These are phyloP conservation scores for Aphidoletes aphidimyza DNA, from an alignment of 2,888 invertebrate genomes.

Conservation along the genomic window DNA sequence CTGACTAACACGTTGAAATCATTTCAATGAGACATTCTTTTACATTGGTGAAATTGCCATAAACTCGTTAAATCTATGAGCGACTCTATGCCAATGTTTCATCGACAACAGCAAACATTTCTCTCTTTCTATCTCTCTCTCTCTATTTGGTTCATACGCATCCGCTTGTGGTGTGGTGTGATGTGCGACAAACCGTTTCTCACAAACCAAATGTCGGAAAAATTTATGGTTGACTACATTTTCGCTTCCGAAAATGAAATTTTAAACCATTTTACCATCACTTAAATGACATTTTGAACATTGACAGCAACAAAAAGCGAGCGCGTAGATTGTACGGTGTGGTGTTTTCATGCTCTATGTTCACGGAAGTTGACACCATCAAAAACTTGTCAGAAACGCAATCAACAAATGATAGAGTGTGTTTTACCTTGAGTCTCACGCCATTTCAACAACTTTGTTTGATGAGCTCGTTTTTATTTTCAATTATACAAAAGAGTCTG, in stretches of 20 bases:
- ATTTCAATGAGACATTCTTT: too few relatives aligned
- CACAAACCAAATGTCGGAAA: slow-evolving; percentile 21
- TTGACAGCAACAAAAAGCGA: not conserved
- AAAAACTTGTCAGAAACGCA: too few relatives aligned
- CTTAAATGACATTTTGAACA: not conserved
- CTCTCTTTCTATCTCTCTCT: too few relatives aligned
- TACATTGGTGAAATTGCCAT: not conserved
- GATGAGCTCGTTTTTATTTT: not conserved
- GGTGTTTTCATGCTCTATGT: not conserved
- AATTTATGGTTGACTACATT: not conserved
- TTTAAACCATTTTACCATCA: not conserved
- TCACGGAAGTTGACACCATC: not conserved
- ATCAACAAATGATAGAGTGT: too few relatives aligned
- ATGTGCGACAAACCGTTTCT: not conserved
- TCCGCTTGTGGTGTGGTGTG: not conserved
- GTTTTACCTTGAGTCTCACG: not conserved
- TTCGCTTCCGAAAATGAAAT: slow-evolving; percentile 21
- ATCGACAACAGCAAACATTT: not conserved
- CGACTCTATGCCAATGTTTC: too few relatives aligned
- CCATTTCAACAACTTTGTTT: not conserved
- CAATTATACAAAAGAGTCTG: not conserved
- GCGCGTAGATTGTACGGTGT: too few relatives aligned
- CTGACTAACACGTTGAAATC: too few relatives aligned
- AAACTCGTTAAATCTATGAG: not conserved
- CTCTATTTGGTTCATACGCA: not conserved